phyloP scores from a whole-genome alignment of 1,140 invertebrate genomes.

The Drosophila burlai region DNA sequence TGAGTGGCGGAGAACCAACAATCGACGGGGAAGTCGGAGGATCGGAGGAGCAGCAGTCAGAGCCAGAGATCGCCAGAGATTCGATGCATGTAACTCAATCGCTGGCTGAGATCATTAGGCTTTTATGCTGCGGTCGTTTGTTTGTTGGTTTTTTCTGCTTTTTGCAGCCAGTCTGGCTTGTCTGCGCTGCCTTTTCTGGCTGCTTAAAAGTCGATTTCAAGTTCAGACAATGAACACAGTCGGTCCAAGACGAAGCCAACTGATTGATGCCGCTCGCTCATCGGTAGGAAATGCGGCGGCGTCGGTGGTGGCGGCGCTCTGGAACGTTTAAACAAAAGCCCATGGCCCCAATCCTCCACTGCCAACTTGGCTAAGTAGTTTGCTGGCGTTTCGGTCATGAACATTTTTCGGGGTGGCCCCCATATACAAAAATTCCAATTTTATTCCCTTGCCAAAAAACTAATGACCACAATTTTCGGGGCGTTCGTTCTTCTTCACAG shows the following conservation, averaged over 20 bases:
- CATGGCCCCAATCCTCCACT: slow-evolving; percentile 35
- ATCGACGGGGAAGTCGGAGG: slow-evolving; percentile 5
- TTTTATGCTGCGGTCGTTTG: slow-evolving; percentile 74
- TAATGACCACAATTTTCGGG: slow-evolving; percentile 80
- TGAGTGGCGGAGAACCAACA: slow-evolving; percentile 63
- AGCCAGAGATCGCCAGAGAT: slow-evolving; percentile 63
- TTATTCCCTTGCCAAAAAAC: slow-evolving; percentile 60
- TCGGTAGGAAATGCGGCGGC: slow-evolving; percentile 16
- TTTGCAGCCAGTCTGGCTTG: slow-evolving; percentile 9
- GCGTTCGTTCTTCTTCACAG: slow-evolving; percentile 56
- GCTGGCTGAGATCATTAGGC: slow-evolving; percentile 79
- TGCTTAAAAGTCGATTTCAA: slow-evolving; percentile 78
- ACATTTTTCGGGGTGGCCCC: slow-evolving; percentile 34
- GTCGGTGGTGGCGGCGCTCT: slow-evolving; percentile 17
- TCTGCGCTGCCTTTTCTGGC: slow-evolving; percentile 33
- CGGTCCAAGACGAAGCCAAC: slow-evolving; percentile 14
- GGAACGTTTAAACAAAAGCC: slow-evolving; percentile 63
- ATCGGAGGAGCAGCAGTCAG: slow-evolving; percentile 14
- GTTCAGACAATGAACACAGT: slow-evolving; percentile 71
- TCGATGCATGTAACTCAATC: slow-evolving; percentile 80
- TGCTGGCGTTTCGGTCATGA: slow-evolving; percentile 57
- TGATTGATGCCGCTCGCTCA: slow-evolving; percentile 78
- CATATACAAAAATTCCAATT: slow-evolving; percentile 51
- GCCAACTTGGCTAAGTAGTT: slow-evolving; percentile 67
- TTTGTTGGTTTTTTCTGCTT: slow-evolving; percentile 7